phyloP scores from a whole-genome alignment of 2,888 invertebrate species.

The Eupithecia insigniata region DNA sequence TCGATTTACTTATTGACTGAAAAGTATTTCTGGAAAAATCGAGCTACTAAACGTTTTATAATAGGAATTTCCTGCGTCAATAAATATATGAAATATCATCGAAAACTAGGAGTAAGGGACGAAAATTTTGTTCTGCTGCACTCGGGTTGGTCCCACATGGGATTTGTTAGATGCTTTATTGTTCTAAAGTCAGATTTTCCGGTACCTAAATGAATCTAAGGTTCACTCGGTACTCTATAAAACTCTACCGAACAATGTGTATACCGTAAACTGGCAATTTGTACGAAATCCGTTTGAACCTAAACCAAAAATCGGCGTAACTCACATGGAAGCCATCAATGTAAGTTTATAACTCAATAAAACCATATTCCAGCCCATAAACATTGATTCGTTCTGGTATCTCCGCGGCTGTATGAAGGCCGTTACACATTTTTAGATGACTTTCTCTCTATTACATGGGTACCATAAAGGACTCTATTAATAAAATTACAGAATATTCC shows the following conservation, averaged over 20 bases:
- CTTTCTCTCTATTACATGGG: constrained; percentile 56
- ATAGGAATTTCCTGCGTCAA: background rate
- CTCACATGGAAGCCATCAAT: constrained; percentile 57
- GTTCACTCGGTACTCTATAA: background rate
- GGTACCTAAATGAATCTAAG: background rate
- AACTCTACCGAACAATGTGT: background rate
- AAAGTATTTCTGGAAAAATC: background rate
- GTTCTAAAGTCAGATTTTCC: background rate
- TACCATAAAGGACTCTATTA: constrained; percentile 15
- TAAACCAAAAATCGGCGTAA: constrained; percentile 56
- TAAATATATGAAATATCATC: background rate
- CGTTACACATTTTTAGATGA: constrained; percentile 66
- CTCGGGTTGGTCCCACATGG: background rate
- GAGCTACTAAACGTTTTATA: background rate
- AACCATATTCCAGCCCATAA: constrained; percentile 67
- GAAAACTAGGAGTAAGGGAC: background rate
- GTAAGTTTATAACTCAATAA: constrained; percentile 72
- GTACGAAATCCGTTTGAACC: constrained; percentile 49
- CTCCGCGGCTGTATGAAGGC: constrained; percentile 63
- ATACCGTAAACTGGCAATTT: constrained; percentile 26
- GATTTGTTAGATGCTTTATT: background rate
- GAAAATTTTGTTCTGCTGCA: background rate
- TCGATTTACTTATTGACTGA: background rate
- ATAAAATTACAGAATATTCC: background rate
- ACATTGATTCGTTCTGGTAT: constrained; percentile 66